Conservation (phyloP, 2,888 invertebrate species). For the Alviniconcha strummeri region DNA sequence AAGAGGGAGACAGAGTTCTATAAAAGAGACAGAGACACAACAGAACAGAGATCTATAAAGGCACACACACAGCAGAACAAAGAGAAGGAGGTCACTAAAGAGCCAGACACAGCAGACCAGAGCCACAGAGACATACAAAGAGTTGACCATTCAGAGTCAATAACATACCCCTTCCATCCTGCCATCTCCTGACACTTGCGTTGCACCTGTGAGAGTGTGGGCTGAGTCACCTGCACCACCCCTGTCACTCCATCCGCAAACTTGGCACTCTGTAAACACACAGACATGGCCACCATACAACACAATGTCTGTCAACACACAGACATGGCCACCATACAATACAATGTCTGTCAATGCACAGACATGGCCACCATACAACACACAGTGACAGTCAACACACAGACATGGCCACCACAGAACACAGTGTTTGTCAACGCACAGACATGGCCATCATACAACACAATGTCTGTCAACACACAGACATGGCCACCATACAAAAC, state of each 20-base stretch:
- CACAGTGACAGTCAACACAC: slow-evolving; percentile 45
- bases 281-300: not conserved
- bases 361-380: too few species aligned
- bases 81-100: too few species aligned
- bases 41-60: not conserved
- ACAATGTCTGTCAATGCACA: not conserved
- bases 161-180: slow-evolving; percentile 81
- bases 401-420: not conserved
- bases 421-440: too few species aligned
- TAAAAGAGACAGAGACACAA: too few species aligned
- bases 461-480: not conserved
- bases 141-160: not conserved
- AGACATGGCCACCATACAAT: not conserved
- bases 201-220: slow-evolving; percentile 81
- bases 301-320: slow-evolving; percentile 45
- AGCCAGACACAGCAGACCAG: not conserved
- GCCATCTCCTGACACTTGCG: slow-evolving; percentile 86
- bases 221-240: slow-evolving; percentile 83
- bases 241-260: slow-evolving; percentile 92
- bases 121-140: too few species aligned
- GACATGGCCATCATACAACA: not conserved
- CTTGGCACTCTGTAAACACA: slow-evolving; percentile 60
- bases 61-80: not conserved
- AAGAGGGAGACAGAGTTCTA: too few species aligned
- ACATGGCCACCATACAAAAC: too few species aligned